Conservation (phyloP, 1,140 invertebrate species). For the Caenorhabditis briggsae region DNA sequence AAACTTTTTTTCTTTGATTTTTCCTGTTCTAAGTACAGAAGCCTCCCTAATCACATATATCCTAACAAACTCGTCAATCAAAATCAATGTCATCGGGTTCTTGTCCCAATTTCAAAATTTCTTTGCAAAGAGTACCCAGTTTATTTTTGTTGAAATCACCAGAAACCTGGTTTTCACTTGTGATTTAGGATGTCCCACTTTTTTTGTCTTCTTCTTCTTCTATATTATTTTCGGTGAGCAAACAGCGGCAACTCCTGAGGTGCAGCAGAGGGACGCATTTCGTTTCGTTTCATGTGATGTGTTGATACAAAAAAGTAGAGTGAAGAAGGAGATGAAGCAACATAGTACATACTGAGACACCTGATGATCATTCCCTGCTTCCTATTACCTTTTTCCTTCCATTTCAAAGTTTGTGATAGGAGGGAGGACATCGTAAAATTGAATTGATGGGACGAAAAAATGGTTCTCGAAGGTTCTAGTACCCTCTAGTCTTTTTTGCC, state of each 20-base stretch:
- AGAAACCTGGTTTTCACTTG: constrained; percentile 28
- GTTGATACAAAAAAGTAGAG: constrained; percentile 33
- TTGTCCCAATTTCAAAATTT: not conserved
- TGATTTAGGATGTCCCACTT: constrained; percentile 39
- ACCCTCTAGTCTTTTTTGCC: not conserved
- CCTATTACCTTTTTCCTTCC: not conserved
- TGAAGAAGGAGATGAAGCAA: constrained; percentile 4
- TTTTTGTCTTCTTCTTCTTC: not conserved
- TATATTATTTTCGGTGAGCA: not conserved
- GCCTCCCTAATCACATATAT: not conserved
- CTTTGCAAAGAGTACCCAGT: not conserved
- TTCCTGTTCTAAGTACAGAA: not conserved
- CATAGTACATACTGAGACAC: constrained; percentile 14
- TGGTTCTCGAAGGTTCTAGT: constrained; percentile 15
- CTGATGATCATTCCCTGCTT: constrained; percentile 43
- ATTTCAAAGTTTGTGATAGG: not conserved
- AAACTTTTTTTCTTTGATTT: not conserved
- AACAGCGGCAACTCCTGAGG: not conserved
- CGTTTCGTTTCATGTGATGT: constrained; percentile 29
- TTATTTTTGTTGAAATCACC: constrained; percentile 26
- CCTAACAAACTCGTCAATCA: constrained; percentile 9
- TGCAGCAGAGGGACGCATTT: not conserved
- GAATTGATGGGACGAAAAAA: not conserved
- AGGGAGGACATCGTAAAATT: not conserved
- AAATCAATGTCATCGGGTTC: constrained; percentile 10